Evolutionary conservation across 2,113 vertebrate species (phyloP), one percentile per base, ranked within the genome.

Genomic region (Antidorcas marsupialis): DNA sequence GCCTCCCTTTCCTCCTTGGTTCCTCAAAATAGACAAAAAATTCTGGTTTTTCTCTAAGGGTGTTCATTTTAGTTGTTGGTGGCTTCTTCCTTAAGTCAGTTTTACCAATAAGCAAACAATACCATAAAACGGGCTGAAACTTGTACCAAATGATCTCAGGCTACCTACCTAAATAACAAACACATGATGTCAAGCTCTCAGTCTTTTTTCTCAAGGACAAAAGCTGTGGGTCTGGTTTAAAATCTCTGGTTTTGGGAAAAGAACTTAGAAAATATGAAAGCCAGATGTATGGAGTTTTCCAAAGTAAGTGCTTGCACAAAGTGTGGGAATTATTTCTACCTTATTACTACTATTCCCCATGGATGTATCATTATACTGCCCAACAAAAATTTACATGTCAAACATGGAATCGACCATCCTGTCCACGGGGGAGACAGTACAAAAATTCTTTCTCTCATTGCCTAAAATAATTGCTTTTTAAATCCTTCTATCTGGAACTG

Each of bases 201-300:
- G 55, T 55, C 23, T 30, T 84, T 84, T 62, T 74, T 33, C 79
- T 95, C 67, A 53, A 92, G 45, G 64, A 92, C 62, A 82, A 94
- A 97, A 67, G 30, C 76, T 84, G 23, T 84, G 52, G 52, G 71
- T 55, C n/a, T 96, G 50, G 55, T 84, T 81, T 43, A 64, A 97
- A 82, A 67, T 92, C 74, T 76, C 57, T 60, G 28, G 21, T 67
- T 79, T 67, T 76, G 82, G 79, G 45, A 11, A 93, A 87, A 96
- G 19, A 50, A 74, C 14, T 91, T 83, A 55, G 76, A 84, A 89
- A 97, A 71, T 64, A 87, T 83, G 27, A 94, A 97, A 97, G 60
- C 50, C 57, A 91, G 55, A 16, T 55, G 39, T 74, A 83, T 45
- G 17, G 30, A 92, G 36, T 95, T 85, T 88, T 82, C 96, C 50